Evolutionary conservation across 2,113 vertebrate genomes (phyloP).

Genomic region (Triplophysa siluroides): DNA sequence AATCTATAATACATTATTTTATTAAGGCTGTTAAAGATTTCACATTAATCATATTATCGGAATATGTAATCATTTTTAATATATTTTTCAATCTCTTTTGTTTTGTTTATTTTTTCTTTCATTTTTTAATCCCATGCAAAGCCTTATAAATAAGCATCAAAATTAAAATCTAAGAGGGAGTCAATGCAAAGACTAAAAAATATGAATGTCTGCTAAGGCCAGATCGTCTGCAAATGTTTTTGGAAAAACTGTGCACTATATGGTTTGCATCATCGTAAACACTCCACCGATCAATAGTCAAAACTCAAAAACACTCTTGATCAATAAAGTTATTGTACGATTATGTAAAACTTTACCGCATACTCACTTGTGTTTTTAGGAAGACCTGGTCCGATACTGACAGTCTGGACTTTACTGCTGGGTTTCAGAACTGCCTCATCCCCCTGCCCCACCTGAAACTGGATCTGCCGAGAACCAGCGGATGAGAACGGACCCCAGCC

Average conservation of each 20-base stretch:
- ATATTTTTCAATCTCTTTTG: too few species aligned
- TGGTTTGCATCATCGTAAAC: not conserved
- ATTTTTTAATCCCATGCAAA: too few species aligned
- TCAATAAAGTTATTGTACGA: not conserved
- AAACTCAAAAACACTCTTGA: not conserved
- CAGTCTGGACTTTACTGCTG: slow-evolving; percentile 71
- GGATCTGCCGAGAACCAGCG: slow-evolving; percentile 79
- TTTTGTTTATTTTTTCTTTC: too few species aligned
- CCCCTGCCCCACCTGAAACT: slow-evolving; percentile 76
- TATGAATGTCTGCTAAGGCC: not conserved
- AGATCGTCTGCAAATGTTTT: too few species aligned
- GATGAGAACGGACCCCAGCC: slow-evolving; percentile 79
- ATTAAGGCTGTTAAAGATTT: too few species aligned
- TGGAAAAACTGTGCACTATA: too few species aligned
- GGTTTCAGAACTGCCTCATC: slow-evolving; percentile 71
- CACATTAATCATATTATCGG: too few species aligned
- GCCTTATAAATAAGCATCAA: too few species aligned
- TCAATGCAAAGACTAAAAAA: too few species aligned
- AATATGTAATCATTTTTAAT: too few species aligned
- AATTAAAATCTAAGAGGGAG: too few species aligned
- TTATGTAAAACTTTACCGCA: not conserved
- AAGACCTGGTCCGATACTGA: slow-evolving; percentile 76
- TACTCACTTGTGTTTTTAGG: slow-evolving; percentile 78
- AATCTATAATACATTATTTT: too few species aligned
- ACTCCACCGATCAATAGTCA: not conserved